Base-by-base conservation (phyloP, 2,888 invertebrate species). In the Mechanitis mazaeus region DNA sequence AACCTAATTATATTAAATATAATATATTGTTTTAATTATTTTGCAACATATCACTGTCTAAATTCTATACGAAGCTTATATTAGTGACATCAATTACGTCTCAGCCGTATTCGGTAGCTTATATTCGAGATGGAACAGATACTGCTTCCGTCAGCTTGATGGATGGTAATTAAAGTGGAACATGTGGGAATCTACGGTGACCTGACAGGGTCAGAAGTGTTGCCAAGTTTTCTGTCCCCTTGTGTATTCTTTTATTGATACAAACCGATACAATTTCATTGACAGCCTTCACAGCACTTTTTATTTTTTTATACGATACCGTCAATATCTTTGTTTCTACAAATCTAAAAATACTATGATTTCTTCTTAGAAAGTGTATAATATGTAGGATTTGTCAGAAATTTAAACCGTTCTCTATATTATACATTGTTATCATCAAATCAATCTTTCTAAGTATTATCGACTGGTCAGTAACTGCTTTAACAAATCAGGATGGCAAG, bases 91-190 rank as follows among this genome's bases (percentile, higher is more conserved):
- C 75, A 73, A 75, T 75, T 76, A 75, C 73, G 55, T 61, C 58
- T 58, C 62, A 55, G 66, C 77, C 77, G 70, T 75, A 75, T 75
- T 75, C 67, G 73, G 76, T 67, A 69, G 69, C 68, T 55, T 58
- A 57, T 68, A 67, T 68, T 67, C 68, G 74, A 75, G 75, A 73
- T 70, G 72, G 65, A 75, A 69, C 71, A 75, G 81, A 80, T 80
- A 79, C 73, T 70, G 71, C 64, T 70, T 69, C 75, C 64, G 74
- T 71, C 72, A 67, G 58, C 57, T 59, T 61, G 69, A 70, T 71
- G 80, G 84, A 85, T 84, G 75, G 83, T 84, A 83, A 84, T 83
- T 82, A 83, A 80, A 69, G 64, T 68, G 62, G 68, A 68, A 50
- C 50, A 50, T 50, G 50, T 50, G 50, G 50, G 50, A 50, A 31